Evolutionary conservation across 2,113 vertebrate genomes (phyloP), one percentile per base, ranked within the genome.

Genomic region (Sylvia atricapilla): DNA sequence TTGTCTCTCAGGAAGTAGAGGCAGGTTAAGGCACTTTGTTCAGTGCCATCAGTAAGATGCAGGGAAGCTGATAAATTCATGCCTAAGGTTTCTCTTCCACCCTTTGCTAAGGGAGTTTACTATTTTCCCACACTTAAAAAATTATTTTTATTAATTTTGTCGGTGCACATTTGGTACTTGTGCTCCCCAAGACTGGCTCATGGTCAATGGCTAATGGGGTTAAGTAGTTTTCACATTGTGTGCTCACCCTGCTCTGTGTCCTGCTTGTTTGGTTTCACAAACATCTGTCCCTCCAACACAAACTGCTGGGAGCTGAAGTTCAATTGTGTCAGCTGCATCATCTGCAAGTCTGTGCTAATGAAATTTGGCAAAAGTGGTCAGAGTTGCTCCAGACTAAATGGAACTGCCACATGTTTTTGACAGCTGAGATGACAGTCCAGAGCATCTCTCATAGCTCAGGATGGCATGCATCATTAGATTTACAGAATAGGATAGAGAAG

Each of bases 341-440:
- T 17, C 67, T 87, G 64, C 67, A 84, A 55, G 68, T 60, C 60
- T 62, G 47, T 74, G 72, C 75, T 95, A 86, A 93, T 88, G 82
- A 95, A 93, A 74, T 63, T 52, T 95, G 93, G 59, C 55, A 5
- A 52, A 93, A 94, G 17, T 52, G 55, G 63, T 44, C 59, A 62
- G 58, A 90, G 79, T 83, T 88, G 19, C 75, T 93, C 22, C 70
- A 80, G 47, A 80, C 16, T 44, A 88, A 75, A 95, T 89, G 72
- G 30, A 94, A 73, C 72, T 90, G 75, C 63, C 75, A 30, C 84
- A 69, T 80, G 75, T 33, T 95, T 90, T 74, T 95, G 85, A 81
- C 75, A 88, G 63, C 47, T 88, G 30, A 88, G 59, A 47, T 93
- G 90, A 70, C 70, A 83, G 55, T 30, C 37, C 85, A 87, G 73